Base-by-base conservation (phyloP, 2,113 vertebrate genomes). In the Apeltes quadracus region DNA sequence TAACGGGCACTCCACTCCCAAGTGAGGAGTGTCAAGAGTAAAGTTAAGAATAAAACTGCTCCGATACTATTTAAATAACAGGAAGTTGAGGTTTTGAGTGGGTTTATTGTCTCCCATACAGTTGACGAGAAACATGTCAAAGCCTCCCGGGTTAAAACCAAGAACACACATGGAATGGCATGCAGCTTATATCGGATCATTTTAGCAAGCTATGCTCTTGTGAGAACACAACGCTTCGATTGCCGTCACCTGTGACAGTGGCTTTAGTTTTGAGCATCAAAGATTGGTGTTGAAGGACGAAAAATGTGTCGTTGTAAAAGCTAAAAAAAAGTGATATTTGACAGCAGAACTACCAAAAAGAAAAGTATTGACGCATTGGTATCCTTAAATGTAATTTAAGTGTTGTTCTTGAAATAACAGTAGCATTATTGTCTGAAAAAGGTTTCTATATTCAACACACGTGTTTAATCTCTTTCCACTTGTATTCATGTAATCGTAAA, bases 401-500 rank as follows among this genome's bases (percentile, higher is more conserved):
- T 23, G 8, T 55, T 38, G 27, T 36, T 56, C 67, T 78, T 56
- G 88, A 63, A 84, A 50, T 18, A 63, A 61, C n/a, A 63, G 63
- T 0, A 43, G 43, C 25, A 76, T n/a, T 20, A 82, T 65, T 6
- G 13, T 75, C 63, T 67, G 43, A 20, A n/a, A 53, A 56, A 69
- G 2, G 32, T 0, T 16, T 61, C 29, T 68, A 5, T 10, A 23
- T 46, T 32, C 43, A 50, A 15, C 5, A 16, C 13, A 2, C 61
- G 44, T 44, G 25, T 20, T 41, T 25, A 43, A 43, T 18, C 43
- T 16, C 16, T 16, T 43, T 43, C 41, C 41, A 43, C 41, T 44
- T 44, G 43, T 18, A 18, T 3, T 44, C 43, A 44, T 7, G 43
- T 44, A 18, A 44, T 44, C 43, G 18, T 18, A 18, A 44, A 48